Conservation (phyloP, 2,888 invertebrate species). For the Sepioteuthis lessoniana region DNA sequence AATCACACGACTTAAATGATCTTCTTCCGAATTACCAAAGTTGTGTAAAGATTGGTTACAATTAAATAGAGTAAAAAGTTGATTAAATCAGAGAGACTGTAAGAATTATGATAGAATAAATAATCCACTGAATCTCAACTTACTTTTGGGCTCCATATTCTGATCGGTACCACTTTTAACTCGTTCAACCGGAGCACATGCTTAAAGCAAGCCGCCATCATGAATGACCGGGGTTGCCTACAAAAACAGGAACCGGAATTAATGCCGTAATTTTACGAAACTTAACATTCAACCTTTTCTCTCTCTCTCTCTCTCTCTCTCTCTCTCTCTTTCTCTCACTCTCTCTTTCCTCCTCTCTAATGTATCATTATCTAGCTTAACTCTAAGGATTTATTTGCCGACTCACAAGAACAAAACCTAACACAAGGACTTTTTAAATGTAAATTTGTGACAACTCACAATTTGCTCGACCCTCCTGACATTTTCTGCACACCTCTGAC, state of each 20-base stretch:
- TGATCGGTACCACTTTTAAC: not conserved
- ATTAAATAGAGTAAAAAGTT: not conserved
- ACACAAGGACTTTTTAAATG: too few species aligned
- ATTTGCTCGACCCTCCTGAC: too few species aligned
- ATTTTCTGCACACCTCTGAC: too few species aligned
- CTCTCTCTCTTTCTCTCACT: too few species aligned
- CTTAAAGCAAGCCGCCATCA: conserved; percentile 53
- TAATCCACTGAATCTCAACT: not conserved
- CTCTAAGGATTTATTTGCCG: too few species aligned
- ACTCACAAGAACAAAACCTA: too few species aligned
- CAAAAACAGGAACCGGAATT: not conserved
- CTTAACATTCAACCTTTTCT: not conserved
- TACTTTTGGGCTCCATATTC: not conserved
- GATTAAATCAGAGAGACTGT: not conserved
- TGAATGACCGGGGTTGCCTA: conserved; percentile 49
- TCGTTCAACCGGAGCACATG: conserved; percentile 51
- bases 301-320: too few species aligned
- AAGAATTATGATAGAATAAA: not conserved
- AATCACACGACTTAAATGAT: not conserved
- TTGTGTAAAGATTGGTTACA: not conserved
- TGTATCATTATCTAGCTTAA: too few species aligned
- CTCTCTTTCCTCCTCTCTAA: too few species aligned
- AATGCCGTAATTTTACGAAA: not conserved
- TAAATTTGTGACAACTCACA: too few species aligned
- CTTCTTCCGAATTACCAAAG: not conserved